A percentile compares a stretch with the other conserved stretches of the same genome.
Conservation (phyloP, 1,140 invertebrate species). For the Drosophila miranda region DNA sequence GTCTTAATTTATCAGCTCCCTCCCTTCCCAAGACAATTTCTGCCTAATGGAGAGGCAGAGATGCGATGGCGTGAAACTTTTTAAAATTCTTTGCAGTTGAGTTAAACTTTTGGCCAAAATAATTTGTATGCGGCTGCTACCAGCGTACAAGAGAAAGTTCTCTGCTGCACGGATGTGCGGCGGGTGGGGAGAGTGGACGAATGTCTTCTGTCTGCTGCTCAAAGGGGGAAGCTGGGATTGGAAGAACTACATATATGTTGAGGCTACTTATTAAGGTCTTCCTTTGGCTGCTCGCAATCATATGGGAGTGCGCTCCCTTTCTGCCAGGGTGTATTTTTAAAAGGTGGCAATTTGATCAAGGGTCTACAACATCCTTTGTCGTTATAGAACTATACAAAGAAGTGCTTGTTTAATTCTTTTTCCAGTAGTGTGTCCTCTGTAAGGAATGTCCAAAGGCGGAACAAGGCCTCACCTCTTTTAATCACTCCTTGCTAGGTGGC, state of each 20-base stretch:
- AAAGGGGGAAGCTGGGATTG: no score
- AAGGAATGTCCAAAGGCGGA: no score
- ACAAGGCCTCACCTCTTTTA: not conserved
- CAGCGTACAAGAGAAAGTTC: constrained; percentile 67
- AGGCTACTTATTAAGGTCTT: constrained; percentile 53
- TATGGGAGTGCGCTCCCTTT: not conserved
- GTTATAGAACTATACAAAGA: no score
- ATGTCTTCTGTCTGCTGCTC: not conserved
- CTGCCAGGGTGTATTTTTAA: no score
- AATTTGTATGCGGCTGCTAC: constrained; percentile 71
- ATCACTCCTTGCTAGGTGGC: constrained; percentile 8
- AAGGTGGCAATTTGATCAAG: no score
- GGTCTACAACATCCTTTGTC: no score
- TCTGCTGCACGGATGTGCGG: no score
- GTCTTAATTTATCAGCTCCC: constrained; percentile 74
- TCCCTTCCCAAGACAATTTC: constrained; percentile 59
- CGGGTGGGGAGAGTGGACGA: not conserved
- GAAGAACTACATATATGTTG: constrained; percentile 10
- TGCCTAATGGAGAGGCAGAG: constrained; percentile 32
- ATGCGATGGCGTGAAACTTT: constrained; percentile 42
- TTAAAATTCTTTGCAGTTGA: constrained; percentile 58
- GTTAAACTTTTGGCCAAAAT: constrained; percentile 66
- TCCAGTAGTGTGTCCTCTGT: no score
- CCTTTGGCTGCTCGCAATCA: constrained; percentile 22
- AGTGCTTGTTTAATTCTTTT: no score